These are phyloP conservation scores for Muschampia plurimacula DNA, from an alignment of 2,888 invertebrate species.

Conservation along the genomic window DNA sequence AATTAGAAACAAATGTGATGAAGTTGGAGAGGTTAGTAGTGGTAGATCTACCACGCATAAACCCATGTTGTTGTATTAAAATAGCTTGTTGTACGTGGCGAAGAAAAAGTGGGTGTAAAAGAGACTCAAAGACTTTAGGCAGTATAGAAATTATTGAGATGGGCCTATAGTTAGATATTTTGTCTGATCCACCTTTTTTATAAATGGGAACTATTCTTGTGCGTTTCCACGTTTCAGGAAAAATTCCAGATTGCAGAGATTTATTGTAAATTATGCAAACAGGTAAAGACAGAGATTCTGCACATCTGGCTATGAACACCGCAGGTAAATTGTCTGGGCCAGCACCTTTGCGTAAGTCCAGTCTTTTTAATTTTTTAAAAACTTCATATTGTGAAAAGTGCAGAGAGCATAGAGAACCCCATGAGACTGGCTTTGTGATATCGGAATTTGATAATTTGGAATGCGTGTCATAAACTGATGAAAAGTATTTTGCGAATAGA, in stretches of 20 bases:
- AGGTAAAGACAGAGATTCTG: background rate
- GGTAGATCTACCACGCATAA: background rate
- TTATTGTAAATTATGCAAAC: conserved; percentile 2
- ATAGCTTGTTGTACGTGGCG: background rate
- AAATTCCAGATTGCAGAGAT: background rate
- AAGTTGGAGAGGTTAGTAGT: background rate
- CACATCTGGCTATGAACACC: background rate
- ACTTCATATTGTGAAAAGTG: no score
- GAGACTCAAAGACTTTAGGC: background rate
- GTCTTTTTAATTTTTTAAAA: conserved; percentile 20
- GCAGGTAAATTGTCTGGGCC: conserved; percentile 17
- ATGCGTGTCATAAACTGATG: no score
- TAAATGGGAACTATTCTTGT: conserved; percentile 15
- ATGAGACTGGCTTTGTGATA: no score
- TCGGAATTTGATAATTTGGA: no score
- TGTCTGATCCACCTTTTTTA: conserved; percentile 8
- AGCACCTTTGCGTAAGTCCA: conserved; percentile 3
- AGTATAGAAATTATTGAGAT: conserved; percentile 1
- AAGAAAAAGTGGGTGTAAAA: background rate
- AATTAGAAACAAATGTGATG: background rate
- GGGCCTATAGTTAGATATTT: background rate
- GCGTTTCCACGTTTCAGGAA: conserved; percentile 2
- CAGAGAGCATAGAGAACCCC: no score
- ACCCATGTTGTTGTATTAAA: background rate
- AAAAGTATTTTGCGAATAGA: no score